A percentile compares a stretch with the other conserved stretches of the same genome.
These are phyloP conservation scores for Drosophila novamexicana DNA, from an alignment of 1,140 invertebrate genomes.

Conservation along the genomic window DNA sequence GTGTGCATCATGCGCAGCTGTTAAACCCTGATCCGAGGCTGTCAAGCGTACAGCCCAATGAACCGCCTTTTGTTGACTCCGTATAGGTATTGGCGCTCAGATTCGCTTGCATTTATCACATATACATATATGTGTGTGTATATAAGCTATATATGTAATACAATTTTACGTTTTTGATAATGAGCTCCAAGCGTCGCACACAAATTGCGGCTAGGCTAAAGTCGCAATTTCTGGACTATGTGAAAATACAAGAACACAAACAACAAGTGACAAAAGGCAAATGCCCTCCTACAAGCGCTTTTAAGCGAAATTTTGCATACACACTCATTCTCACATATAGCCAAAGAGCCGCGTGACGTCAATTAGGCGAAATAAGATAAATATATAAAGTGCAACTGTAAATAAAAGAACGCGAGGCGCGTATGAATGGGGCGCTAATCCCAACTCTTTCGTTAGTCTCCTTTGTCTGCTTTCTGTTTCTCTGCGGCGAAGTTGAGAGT, in stretches of 20 bases:
- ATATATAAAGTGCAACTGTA: constrained; percentile 49
- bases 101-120: constrained; percentile 52
- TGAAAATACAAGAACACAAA: constrained; percentile 35
- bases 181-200: constrained; percentile 49
- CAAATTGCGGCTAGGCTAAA: constrained; percentile 66
- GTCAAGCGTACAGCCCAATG: constrained; percentile 64
- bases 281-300: constrained; percentile 66
- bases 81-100: constrained; percentile 34
- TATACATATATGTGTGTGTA: constrained; percentile 21
- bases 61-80: constrained; percentile 66
- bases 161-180: constrained; percentile 50
- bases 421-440: constrained; percentile 39
- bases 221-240: constrained; percentile 73
- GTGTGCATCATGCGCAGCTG: constrained; percentile 63
- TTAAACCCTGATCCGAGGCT: constrained; percentile 62
- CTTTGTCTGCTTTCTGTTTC: constrained; percentile 35
- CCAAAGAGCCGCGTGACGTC: constrained; percentile 64
- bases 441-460: constrained; percentile 40
- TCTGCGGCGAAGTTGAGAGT: constrained; percentile 55
- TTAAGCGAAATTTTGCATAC: constrained; percentile 59
- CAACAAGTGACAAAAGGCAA: constrained; percentile 59
- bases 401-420: constrained; percentile 27
- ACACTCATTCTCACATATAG: constrained; percentile 10
- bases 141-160: constrained; percentile 13
- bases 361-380: constrained; percentile 64